A percentile compares a stretch with the other conserved stretches of the same genome.
These are phyloP conservation scores for Cephonodes hylas DNA, from an alignment of 2,888 invertebrate genomes.

Conservation along the genomic window DNA sequence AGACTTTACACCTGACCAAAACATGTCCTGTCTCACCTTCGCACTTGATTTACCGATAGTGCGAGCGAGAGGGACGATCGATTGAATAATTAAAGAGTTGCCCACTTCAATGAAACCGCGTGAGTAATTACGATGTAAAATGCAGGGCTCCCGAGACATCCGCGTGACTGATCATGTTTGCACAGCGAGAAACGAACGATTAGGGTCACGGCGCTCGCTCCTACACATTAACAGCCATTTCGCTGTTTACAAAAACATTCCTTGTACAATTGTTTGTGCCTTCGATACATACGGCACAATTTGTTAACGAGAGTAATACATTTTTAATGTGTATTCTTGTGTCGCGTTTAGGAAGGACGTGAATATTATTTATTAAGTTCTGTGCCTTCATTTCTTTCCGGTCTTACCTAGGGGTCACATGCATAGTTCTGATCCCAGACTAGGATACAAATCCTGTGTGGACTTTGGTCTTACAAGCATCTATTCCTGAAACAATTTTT, in stretches of 20 bases:
- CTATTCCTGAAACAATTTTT: too few relatives aligned
- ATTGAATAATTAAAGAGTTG: conserved; percentile 68
- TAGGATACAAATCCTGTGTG: too few relatives aligned
- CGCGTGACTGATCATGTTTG: conserved; percentile 58
- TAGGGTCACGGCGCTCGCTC: conserved; percentile 62
- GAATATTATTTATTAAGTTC: too few relatives aligned
- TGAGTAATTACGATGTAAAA: conserved; percentile 54
- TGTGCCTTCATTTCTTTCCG: too few relatives aligned
- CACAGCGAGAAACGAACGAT: conserved; percentile 51
- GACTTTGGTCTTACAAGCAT: too few relatives aligned
- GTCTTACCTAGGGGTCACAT: too few relatives aligned
- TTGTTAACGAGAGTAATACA: too few relatives aligned
- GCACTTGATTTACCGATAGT: conserved; percentile 16
- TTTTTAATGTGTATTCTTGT: too few relatives aligned
- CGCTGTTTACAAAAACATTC: conserved; percentile 57
- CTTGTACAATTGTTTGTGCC: conserved; percentile 60
- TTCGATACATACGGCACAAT: not conserved
- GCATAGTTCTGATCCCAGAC: too few relatives aligned
- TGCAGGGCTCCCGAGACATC: conserved; percentile 57
- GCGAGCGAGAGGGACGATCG: conserved; percentile 42
- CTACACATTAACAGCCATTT: conserved; percentile 46
- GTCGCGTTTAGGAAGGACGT: not conserved
- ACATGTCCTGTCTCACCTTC: conserved; percentile 40
- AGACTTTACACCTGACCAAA: conserved; percentile 21
- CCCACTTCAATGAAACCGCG: conserved; percentile 62